These are phyloP conservation scores for Elephantulus edwardii DNA, from an alignment of 2,113 vertebrate genomes.

Conservation along the genomic window DNA sequence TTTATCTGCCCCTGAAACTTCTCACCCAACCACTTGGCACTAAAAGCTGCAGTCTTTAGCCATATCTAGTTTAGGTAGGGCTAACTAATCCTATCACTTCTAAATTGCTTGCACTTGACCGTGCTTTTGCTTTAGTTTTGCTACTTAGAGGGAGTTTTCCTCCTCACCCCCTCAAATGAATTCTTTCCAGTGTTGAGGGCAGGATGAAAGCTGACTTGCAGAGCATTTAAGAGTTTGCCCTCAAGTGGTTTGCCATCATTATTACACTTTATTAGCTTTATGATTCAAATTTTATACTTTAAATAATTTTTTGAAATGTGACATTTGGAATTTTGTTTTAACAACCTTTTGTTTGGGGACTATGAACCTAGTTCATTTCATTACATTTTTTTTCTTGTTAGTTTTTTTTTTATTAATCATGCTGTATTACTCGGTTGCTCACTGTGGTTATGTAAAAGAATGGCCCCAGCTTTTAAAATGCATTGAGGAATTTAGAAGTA, in stretches of 20 bases:
- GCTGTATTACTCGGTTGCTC: not conserved
- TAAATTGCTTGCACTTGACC: slow-evolving; percentile 7
- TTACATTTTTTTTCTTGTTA: not conserved
- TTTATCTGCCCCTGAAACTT: not conserved
- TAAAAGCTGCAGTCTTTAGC: not conserved
- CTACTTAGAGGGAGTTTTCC: not conserved
- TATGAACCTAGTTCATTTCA: not conserved
- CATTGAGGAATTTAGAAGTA: not conserved
- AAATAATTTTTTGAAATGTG: slow-evolving; percentile 28
- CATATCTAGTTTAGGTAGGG: not conserved
- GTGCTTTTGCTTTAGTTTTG: not conserved
- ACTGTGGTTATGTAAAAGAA: not conserved
- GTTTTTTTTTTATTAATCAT: not conserved
- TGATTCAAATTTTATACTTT: not conserved
- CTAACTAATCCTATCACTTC: slow-evolving; percentile 8
- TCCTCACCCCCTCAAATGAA: not conserved
- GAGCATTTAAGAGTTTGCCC: not conserved
- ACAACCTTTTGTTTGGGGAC: not conserved
- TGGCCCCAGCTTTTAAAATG: not conserved
- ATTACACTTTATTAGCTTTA: not conserved
- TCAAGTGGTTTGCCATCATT: not conserved
- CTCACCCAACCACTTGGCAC: slow-evolving; percentile 19
- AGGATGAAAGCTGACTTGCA: not conserved
- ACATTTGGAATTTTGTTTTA: slow-evolving; percentile 11
- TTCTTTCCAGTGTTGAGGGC: not conserved